Conservation (phyloP, 2,888 invertebrate genomes). For the Caenorhabditis zanzibari region DNA sequence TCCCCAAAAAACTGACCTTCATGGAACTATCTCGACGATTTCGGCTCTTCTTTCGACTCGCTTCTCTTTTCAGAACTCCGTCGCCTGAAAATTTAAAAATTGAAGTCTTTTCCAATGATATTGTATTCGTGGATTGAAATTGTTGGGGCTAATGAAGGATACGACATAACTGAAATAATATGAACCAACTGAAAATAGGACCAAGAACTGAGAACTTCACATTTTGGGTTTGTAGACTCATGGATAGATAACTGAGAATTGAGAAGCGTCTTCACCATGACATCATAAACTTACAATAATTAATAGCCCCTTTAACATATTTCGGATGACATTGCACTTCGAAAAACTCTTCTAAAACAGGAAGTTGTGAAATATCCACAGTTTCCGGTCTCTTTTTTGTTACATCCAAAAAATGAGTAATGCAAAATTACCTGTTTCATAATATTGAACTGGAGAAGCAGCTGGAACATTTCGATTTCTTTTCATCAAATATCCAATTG, state of each 20-base stretch:
- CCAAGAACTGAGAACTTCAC: background rate
- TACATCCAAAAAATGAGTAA: background rate
- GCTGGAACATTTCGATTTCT: slow-evolving; percentile 70
- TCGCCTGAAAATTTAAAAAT: slow-evolving; percentile 49
- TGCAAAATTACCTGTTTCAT: slow-evolving; percentile 69
- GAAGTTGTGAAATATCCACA: slow-evolving; percentile 11
- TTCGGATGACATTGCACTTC: slow-evolving; percentile 58
- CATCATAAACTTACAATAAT: slow-evolving; percentile 53
- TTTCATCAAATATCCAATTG: slow-evolving; percentile 83
- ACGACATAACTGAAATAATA: background rate
- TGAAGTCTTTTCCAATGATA: no score
- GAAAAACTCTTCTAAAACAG: slow-evolving; percentile 58
- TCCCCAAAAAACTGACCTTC: slow-evolving; percentile 45
- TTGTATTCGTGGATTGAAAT: background rate
- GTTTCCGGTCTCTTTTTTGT: background rate
- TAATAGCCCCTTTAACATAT: slow-evolving; percentile 53
- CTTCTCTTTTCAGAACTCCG: slow-evolving; percentile 68
- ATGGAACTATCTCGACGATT: slow-evolving; percentile 63
- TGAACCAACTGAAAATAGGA: slow-evolving; percentile 2
- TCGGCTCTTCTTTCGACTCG: slow-evolving; percentile 65
- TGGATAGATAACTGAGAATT: slow-evolving; percentile 12
- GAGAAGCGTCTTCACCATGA: slow-evolving; percentile 22
- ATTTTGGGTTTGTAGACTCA: background rate
- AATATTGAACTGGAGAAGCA: slow-evolving; percentile 73
- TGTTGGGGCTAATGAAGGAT: background rate